phyloP scores from a whole-genome alignment of 2,797 vertebrate genomes.

The Gadopsis bispinosus region DNA sequence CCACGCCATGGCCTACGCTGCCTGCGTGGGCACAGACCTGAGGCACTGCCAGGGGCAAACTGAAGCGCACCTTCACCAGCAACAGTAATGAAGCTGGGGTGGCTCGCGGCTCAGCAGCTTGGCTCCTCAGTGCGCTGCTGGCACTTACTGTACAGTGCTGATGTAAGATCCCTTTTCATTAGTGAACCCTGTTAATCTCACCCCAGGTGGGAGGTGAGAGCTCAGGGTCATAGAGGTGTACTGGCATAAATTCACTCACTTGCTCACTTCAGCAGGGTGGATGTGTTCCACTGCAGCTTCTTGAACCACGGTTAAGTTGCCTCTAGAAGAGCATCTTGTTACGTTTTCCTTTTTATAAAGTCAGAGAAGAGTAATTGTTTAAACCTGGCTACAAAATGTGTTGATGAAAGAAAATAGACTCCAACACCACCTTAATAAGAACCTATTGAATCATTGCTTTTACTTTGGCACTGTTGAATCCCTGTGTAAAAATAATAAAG shows the following conservation, averaged over 20 bases:
- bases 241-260: slow-evolving; percentile 7
- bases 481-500: slow-evolving; percentile 30
- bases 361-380: background rate
- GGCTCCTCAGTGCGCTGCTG: slow-evolving; percentile 56
- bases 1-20: slow-evolving; percentile 85
- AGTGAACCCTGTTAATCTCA: slow-evolving; percentile 3
- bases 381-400: background rate
- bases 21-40: slow-evolving; percentile 81
- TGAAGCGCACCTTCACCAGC: background rate
- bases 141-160: slow-evolving; percentile 25
- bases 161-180: slow-evolving; percentile 28
- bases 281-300: background rate
- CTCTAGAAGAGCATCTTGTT: background rate
- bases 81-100: background rate
- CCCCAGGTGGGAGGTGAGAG: slow-evolving; percentile 8
- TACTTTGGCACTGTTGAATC: background rate
- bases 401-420: background rate
- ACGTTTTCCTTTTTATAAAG: background rate
- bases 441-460: background rate
- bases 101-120: background rate
- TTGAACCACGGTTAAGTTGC: background rate
- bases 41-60: slow-evolving; percentile 76
- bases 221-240: slow-evolving; percentile 1
- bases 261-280: background rate
- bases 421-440: background rate